phyloP scores from a whole-genome alignment of 2,888 invertebrate genomes.

The Dasypogon diadema region DNA sequence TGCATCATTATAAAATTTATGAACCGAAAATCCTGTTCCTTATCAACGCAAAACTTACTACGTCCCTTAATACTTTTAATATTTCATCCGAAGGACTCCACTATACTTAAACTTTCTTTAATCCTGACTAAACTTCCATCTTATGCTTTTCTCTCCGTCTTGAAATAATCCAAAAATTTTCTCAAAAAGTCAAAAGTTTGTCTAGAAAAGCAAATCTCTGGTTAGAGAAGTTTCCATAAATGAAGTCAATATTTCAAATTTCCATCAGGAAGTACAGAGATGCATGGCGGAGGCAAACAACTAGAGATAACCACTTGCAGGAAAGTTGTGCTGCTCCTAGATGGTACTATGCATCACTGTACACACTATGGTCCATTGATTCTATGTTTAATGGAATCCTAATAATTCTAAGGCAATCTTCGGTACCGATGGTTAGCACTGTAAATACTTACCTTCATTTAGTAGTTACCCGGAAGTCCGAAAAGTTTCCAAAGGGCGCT shows the following conservation, averaged over 20 bases:
- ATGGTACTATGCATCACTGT: too few species aligned
- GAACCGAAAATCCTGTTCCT: not conserved
- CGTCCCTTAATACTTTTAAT: not conserved
- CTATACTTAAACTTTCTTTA: not conserved
- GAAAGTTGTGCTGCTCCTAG: not conserved
- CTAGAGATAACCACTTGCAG: not conserved
- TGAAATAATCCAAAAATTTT: conserved; percentile 13
- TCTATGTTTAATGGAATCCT: not conserved
- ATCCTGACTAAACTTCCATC: conserved; percentile 16
- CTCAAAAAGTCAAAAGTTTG: not conserved
- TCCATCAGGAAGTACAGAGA: conserved; percentile 3
- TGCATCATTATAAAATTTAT: not conserved
- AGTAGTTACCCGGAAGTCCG: too few species aligned
- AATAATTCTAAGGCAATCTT: not conserved
- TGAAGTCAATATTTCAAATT: conserved; percentile 37
- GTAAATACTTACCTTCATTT: not conserved
- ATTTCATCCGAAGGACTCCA: not conserved
- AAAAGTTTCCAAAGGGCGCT: too few species aligned
- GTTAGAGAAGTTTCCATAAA: conserved; percentile 13
- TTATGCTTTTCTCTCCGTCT: not conserved
- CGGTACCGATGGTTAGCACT: not conserved
- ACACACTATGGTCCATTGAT: not conserved
- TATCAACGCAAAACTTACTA: not conserved
- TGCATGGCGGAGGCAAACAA: not conserved
- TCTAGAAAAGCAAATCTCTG: not conserved